Percentiles rank a stretch among this genome's conserved stretches.
Conservation (phyloP, 2,888 invertebrate species). For the Lepidocyrtoides sp. region DNA sequence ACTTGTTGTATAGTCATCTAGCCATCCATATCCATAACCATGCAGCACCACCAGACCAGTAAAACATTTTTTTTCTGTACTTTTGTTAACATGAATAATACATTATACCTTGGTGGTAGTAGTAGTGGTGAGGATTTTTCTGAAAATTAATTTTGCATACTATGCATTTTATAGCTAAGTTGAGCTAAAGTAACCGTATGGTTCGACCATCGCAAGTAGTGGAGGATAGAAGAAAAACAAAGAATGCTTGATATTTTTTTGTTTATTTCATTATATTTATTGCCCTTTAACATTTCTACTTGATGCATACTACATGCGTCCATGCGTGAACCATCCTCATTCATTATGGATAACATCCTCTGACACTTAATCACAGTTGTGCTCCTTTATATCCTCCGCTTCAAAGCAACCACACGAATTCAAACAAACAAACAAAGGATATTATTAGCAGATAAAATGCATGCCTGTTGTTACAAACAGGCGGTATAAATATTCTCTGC, state of each 20-base stretch:
- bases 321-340: slow-evolving; percentile 36
- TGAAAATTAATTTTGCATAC: too few species aligned
- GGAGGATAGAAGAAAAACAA: too few species aligned
- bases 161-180: too few species aligned
- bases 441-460: neutral
- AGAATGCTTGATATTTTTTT: slow-evolving; percentile 22
- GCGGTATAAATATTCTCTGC: too few species aligned
- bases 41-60: too few species aligned
- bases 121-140: too few species aligned
- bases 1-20: neutral
- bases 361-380: neutral
- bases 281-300: slow-evolving; percentile 39
- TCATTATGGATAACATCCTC: slow-evolving; percentile 30
- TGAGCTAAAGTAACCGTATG: too few species aligned
- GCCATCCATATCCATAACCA: too few species aligned
- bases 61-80: neutral
- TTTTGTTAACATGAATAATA: neutral
- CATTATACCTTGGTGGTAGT: neutral
- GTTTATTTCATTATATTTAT: slow-evolving; percentile 65
- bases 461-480: neutral
- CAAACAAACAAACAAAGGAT: slow-evolving; percentile 26
- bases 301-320: slow-evolving; percentile 19
- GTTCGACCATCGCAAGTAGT: too few species aligned
- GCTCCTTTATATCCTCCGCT: neutral
- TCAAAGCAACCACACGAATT: slow-evolving; percentile 26